phyloP scores from a whole-genome alignment of 2,888 invertebrate species.

The Xestia rhomboidea region DNA sequence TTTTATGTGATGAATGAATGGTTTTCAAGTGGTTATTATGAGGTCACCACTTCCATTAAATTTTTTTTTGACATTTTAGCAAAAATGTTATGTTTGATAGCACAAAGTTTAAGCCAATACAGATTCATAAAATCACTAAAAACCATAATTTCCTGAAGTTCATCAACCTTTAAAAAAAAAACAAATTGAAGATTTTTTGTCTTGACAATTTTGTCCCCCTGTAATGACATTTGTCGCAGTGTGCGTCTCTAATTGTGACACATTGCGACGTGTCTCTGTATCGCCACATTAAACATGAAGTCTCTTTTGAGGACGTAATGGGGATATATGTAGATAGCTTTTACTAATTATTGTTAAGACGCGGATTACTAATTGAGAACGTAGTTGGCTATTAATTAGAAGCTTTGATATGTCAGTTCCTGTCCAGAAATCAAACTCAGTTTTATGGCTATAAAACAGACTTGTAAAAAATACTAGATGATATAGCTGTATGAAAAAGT shows the following conservation, averaged over 20 bases:
- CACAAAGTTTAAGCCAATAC: background rate
- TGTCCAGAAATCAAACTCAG: no score
- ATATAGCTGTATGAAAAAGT: background rate
- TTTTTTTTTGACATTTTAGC: conserved; percentile 41
- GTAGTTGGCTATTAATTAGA: conserved; percentile 26
- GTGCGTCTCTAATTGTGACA: conserved; percentile 87
- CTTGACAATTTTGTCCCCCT: conserved; percentile 72
- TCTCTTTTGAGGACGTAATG: conserved; percentile 61
- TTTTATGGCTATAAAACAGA: no score
- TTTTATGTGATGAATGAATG: conserved; percentile 34
- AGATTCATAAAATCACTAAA: background rate
- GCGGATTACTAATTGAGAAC: conserved; percentile 14
- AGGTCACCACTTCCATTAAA: conserved; percentile 19
- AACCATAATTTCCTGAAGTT: conserved; percentile 17
- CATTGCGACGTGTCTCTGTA: conserved; percentile 76
- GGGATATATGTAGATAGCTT: conserved; percentile 42
- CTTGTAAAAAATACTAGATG: background rate
- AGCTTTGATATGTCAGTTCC: no score
- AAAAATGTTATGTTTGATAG: conserved; percentile 41
- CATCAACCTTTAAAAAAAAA: conserved; percentile 39
- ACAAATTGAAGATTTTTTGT: conserved; percentile 35
- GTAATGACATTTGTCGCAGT: conserved; percentile 68
- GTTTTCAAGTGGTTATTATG: conserved; percentile 47
- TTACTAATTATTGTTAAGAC: conserved; percentile 29
- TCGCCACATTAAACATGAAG: conserved; percentile 77